A percentile compares a stretch with the other conserved stretches of the same genome.
phyloP scores from a whole-genome alignment of 2,113 vertebrate species.

The Rhagologus leucostigma region DNA sequence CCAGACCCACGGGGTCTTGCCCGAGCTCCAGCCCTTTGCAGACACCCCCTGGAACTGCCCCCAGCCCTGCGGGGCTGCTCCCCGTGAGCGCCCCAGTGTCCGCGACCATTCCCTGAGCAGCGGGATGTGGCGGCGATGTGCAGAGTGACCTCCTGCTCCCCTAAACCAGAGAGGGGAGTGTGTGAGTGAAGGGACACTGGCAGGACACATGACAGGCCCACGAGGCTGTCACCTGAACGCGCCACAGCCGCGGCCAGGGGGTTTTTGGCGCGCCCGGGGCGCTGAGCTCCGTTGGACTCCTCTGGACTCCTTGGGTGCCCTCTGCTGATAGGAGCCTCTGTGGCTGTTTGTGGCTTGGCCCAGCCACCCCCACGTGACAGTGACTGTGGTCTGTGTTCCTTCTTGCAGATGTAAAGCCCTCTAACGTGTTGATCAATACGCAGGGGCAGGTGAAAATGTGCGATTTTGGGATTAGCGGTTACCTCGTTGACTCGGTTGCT shows the following conservation, averaged over 20 bases:
- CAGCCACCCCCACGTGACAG: neutral
- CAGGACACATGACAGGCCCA: neutral
- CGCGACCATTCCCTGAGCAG: fast-evolving
- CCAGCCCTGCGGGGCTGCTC: neutral
- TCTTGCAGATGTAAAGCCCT: constrained; percentile 92
- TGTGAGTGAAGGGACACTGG: neutral
- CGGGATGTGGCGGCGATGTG: fast-evolving
- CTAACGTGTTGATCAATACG: constrained; percentile 94
- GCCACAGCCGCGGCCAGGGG: fast-evolving
- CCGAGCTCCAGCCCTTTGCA: neutral
- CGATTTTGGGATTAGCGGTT: constrained; percentile 96
- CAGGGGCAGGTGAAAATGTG: constrained; percentile 99
- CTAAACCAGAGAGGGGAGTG: neutral
- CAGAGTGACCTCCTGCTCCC: neutral
- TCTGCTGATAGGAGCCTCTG: constrained; percentile 20
- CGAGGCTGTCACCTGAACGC: neutral
- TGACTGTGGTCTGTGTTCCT: constrained; percentile 1
- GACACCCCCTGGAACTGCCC: neutral
- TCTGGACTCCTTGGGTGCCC: constrained; percentile 8
- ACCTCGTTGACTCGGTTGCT: constrained; percentile 94
- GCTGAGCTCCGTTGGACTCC: neutral
- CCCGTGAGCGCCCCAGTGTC: fast-evolving
- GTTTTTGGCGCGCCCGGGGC: neutral
- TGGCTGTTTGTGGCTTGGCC: neutral
- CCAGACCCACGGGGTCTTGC: neutral